A percentile compares a stretch with the other conserved stretches of the same genome.
These are phyloP conservation scores for Lasiurus cinereus DNA, from an alignment of 2,113 vertebrate species.

Conservation along the genomic window DNA sequence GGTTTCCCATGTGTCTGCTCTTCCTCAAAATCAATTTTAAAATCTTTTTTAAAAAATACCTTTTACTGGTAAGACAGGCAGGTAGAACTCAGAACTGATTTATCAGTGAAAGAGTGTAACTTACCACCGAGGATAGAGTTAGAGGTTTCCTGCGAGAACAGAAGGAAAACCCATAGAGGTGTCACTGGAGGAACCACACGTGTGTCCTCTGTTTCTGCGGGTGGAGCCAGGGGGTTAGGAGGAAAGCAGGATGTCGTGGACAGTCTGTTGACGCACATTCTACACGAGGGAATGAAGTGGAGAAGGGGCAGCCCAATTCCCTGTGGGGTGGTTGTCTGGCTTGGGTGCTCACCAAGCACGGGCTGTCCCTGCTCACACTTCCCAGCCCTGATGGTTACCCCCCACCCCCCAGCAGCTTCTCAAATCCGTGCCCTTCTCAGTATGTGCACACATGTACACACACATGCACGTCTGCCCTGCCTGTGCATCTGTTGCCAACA, in stretches of 20 bases:
- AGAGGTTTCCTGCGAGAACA: neutral
- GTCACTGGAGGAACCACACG: neutral
- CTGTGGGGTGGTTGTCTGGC: no score
- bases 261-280: neutral
- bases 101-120: neutral
- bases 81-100: slow-evolving; percentile 1
- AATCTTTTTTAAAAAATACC: no score
- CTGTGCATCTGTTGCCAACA: neutral
- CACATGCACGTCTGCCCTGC: no score
- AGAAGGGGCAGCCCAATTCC: neutral
- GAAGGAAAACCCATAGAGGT: neutral
- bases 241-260: neutral
- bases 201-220: neutral
- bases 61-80: neutral
- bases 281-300: neutral
- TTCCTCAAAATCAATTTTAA: no score
- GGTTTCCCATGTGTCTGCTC: neutral
- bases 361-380: no score
- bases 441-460: accelerated
- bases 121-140: neutral
- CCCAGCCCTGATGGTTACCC: no score
- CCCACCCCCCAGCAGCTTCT: no score
- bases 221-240: neutral
- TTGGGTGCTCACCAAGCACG: no score
- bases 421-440: neutral